These are phyloP conservation scores for Marasmarcha lunaedactyla DNA, from an alignment of 2,888 invertebrate species.

Conservation along the genomic window DNA sequence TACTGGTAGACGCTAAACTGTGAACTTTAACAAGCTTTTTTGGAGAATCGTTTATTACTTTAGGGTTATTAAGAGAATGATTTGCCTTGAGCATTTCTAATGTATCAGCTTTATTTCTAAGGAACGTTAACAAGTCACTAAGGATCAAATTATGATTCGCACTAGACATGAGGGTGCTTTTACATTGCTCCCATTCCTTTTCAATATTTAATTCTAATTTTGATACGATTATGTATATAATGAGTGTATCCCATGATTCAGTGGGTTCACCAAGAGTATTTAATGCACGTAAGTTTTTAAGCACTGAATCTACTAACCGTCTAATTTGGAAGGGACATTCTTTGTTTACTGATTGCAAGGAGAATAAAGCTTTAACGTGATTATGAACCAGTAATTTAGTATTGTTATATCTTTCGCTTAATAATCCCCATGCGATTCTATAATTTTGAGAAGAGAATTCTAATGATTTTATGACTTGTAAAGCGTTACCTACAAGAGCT, in stretches of 20 bases:
- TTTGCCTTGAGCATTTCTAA: slow-evolving; percentile 3
- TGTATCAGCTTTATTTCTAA: no score
- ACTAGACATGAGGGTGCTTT: background rate
- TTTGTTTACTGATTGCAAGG: slow-evolving; percentile 1
- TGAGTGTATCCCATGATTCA: slow-evolving; percentile 13
- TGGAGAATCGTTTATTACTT: background rate
- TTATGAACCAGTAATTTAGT: slow-evolving; percentile 10
- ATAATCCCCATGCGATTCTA: slow-evolving; percentile 11
- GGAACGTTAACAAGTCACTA: background rate
- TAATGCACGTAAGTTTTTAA: slow-evolving; percentile 5
- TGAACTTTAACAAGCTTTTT: background rate
- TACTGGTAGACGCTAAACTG: background rate
- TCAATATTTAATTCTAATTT: slow-evolving; percentile 14
- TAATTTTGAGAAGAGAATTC: slow-evolving; percentile 12
- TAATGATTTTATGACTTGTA: slow-evolving; percentile 12
- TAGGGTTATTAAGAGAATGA: background rate
- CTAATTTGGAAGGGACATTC: slow-evolving; percentile 6
- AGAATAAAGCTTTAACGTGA: slow-evolving; percentile 10
- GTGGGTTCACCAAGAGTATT: slow-evolving; percentile 7
- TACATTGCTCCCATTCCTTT: slow-evolving; percentile 13
- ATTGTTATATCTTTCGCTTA: slow-evolving; percentile 11
- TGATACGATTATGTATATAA: slow-evolving; percentile 12
- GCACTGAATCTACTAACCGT: slow-evolving; percentile 5
- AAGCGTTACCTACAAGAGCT: slow-evolving; percentile 9
- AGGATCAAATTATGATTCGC: background rate